A percentile compares a stretch with the other conserved stretches of the same genome.
Conservation (phyloP, 2,888 invertebrate genomes). For the Drosophila ochracea region DNA sequence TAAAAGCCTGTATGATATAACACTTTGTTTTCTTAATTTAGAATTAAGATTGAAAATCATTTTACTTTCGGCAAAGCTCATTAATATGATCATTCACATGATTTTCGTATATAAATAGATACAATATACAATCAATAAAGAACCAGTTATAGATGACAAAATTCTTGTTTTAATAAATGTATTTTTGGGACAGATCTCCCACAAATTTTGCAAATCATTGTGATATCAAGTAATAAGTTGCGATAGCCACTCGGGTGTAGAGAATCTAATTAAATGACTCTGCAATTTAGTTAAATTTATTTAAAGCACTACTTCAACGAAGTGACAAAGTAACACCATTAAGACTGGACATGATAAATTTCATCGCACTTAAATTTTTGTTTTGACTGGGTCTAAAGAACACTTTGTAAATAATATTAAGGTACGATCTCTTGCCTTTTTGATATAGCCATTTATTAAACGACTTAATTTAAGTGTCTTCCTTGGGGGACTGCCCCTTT, state of each 20-base stretch:
- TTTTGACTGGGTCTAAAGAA: not conserved
- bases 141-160: not conserved
- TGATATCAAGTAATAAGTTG: not conserved
- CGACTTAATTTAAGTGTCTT: not conserved
- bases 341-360: not conserved
- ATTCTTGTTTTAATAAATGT: constrained; percentile 4
- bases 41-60: not conserved
- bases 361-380: not conserved
- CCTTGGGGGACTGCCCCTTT: not conserved
- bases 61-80: not conserved
- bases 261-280: constrained; percentile 24
- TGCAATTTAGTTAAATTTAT: constrained; percentile 10
- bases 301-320: constrained; percentile 7
- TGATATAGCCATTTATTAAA: not conserved
- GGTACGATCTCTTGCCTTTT: not conserved
- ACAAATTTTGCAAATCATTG: constrained; percentile 5
- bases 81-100: not conserved
- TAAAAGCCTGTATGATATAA: not conserved
- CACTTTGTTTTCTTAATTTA: not conserved
- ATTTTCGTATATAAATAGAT: not conserved
- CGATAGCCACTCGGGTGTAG: constrained; percentile 2
- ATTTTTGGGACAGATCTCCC: not conserved
- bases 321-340: not conserved
- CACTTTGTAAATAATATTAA: not conserved
- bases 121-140: not conserved